Conservation (phyloP, 2,113 vertebrate genomes). For the Orycteropus afer region DNA sequence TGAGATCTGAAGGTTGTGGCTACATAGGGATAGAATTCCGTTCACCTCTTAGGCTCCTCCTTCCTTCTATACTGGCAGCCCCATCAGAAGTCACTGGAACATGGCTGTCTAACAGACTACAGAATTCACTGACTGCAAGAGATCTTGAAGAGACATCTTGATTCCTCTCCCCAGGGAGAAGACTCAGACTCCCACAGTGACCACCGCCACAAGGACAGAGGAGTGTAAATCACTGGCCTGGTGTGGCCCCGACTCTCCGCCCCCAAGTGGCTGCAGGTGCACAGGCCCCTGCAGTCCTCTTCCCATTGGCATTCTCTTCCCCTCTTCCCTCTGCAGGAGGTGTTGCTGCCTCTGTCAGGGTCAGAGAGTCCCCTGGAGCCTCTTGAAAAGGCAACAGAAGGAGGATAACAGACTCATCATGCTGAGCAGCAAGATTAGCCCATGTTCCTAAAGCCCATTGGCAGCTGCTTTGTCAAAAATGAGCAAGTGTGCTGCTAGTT, state of each 20-base stretch:
- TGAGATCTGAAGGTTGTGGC: not conserved
- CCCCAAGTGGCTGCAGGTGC: rapidly evolving
- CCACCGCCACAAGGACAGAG: not conserved
- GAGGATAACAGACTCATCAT: not conserved
- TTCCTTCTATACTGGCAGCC: too few relatives aligned
- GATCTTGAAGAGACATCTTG: not conserved
- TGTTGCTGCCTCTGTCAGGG: not conserved
- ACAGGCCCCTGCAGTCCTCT: not conserved
- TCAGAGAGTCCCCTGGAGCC: not conserved
- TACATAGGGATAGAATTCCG: not conserved
- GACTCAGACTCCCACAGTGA: not conserved
- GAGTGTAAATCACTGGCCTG: not conserved
- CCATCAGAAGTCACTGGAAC: not conserved
- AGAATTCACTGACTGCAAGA: not conserved
- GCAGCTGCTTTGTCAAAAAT: not conserved
- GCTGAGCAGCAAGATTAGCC: not conserved
- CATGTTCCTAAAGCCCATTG: not conserved
- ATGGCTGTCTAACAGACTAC: not conserved
- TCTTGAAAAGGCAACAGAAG: conserved; percentile 13
- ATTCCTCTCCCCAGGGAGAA: not conserved
- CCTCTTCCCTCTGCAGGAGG: not conserved
- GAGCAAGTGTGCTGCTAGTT: not conserved
- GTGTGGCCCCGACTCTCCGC: not conserved
- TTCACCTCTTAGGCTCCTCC: not conserved
- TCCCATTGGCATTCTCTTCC: not conserved